Evolutionary conservation across 2,888 invertebrate genomes (phyloP), one percentile per base, ranked within the genome.

Genomic region (Trissoscelio sp.): DNA sequence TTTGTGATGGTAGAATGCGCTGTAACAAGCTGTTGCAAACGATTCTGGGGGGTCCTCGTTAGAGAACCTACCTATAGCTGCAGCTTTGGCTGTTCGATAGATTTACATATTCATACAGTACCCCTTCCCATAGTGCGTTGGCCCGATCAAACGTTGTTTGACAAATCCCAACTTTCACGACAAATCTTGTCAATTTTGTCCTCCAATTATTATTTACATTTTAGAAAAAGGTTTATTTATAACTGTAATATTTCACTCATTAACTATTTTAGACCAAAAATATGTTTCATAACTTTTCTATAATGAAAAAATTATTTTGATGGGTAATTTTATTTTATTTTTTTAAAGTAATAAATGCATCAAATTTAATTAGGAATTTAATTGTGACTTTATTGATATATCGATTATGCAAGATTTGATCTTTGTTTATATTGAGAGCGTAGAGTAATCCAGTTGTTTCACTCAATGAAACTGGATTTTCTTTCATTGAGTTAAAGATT

Each of bases 41-140:
- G 37, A 73, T 73, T 73, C 73, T 73, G 73, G 62, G 73, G 44
- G 73, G 73, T 73, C 73, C 64, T 73, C 64, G 62, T 64, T 64
- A 64, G 53, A 64, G 55, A 46, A n/a, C n/a, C n/a, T n/a, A 14
- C 4, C 51, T 62, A 24, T 51, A 42, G 44, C 55, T 44, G 31
- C 28, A 31, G 55, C 64, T 64, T 64, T 20, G 55, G 18, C 62
- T 64, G 44, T 73, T 73, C 34, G 46, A 31, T 5, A 57, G 64
- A 53, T 77, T 77, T 69, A 67, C 77, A 77, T 77, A 77, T 77
- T 69, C 62, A 77, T 69, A 53, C 60, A 69, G 67, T 37, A 24
- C 31, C 46, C 53, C 44, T 60, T 62, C 34, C 31, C 34, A 57
- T 39, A 42, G 57, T 70, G 60, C 64, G 44, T 77, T 55, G 16